phyloP scores from a whole-genome alignment of 2,888 invertebrate genomes.

The Tridacna gigas region DNA sequence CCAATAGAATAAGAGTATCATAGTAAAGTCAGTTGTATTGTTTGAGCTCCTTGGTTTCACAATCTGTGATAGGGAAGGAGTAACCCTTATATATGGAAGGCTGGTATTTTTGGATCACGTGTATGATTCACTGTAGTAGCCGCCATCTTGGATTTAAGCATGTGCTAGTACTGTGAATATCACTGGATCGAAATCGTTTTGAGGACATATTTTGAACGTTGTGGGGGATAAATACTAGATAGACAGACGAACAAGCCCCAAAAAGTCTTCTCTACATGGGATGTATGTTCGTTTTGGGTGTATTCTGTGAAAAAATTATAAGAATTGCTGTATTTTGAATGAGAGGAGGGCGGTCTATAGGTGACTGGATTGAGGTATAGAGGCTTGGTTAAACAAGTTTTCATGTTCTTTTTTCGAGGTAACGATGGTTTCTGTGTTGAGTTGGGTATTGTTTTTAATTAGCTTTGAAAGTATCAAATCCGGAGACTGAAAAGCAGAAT shows the following conservation, averaged over 20 bases:
- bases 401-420: too few species aligned
- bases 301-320: constrained; percentile 53
- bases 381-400: background rate
- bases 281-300: constrained; percentile 39
- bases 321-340: constrained; percentile 32
- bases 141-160: constrained; percentile 66
- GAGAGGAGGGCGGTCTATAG: constrained; percentile 10
- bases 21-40: background rate
- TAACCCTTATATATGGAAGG: constrained; percentile 12
- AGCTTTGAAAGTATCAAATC: too few species aligned
- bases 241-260: constrained; percentile 50
- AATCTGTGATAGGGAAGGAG: constrained; percentile 1
- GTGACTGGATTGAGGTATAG: background rate
- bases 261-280: constrained; percentile 34
- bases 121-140: constrained; percentile 23
- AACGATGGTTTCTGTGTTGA: too few species aligned
- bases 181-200: constrained; percentile 43
- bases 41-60: background rate
- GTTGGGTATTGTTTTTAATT: too few species aligned
- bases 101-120: constrained; percentile 20
- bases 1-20: background rate
- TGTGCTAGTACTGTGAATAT: constrained; percentile 52
- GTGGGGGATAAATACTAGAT: constrained; percentile 48
- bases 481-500: too few species aligned
- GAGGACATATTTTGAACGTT: constrained; percentile 42